Evolutionary conservation across 2,113 vertebrate species (phyloP).

Genomic region (Daphoenositta chrysoptera): DNA sequence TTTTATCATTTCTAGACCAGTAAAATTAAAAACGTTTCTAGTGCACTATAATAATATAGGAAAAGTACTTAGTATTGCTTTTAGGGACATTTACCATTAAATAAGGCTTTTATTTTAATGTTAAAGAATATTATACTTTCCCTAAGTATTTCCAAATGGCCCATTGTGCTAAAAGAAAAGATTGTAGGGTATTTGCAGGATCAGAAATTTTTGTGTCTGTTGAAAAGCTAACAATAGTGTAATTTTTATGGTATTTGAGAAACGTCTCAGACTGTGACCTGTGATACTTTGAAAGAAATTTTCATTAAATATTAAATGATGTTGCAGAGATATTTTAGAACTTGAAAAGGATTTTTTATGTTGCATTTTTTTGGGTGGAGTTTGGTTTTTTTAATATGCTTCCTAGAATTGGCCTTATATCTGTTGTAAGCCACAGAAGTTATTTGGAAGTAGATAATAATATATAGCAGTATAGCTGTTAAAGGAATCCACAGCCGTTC

Average conservation of each 20-base stretch:
- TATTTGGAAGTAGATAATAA: background rate
- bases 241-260: constrained; percentile 33
- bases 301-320: constrained; percentile 5
- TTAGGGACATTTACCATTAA: constrained; percentile 4
- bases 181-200: background rate
- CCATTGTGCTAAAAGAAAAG: background rate
- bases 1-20: background rate
- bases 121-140: constrained; percentile 7
- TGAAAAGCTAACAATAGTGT: background rate
- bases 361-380: background rate
- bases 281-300: background rate
- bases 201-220: background rate
- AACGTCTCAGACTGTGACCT: constrained; percentile 1
- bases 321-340: background rate
- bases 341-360: background rate
- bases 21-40: constrained; percentile 12
- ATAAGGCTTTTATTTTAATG: constrained; percentile 29
- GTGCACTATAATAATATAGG: background rate
- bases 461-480: background rate
- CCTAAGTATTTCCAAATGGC: constrained; percentile 29
- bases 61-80: constrained; percentile 33
- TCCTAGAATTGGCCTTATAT: background rate
- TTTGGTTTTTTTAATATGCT: background rate
- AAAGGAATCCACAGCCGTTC: background rate
- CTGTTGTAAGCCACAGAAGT: background rate